Evolutionary conservation across 2,888 invertebrate genomes (phyloP).

Genomic region (Volucella zonaria): DNA sequence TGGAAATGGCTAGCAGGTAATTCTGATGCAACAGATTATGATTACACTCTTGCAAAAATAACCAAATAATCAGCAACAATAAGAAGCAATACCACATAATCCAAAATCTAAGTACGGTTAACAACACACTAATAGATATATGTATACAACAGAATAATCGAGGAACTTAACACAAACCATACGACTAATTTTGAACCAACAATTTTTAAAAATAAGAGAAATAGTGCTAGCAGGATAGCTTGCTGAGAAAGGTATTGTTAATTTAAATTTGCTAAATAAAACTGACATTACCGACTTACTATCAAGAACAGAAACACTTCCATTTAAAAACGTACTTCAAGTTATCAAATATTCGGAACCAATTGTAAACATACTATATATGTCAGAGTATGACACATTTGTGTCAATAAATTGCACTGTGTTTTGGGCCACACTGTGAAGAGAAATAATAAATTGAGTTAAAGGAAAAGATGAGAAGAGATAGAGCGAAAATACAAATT

Average conservation of each 20-base stretch:
- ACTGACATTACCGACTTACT: slow-evolving; percentile 57
- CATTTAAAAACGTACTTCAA: too few relatives aligned
- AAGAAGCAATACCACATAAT: slow-evolving; percentile 49
- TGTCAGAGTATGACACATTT: too few relatives aligned
- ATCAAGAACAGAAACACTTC: slow-evolving; percentile 50
- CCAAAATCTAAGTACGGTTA: slow-evolving; percentile 29
- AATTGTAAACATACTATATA: too few relatives aligned
- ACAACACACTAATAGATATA: slow-evolving; percentile 17
- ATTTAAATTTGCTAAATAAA: slow-evolving; percentile 58
- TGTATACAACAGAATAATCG: slow-evolving; percentile 42
- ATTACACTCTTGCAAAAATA: slow-evolving; percentile 29
- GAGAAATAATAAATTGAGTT: too few relatives aligned
- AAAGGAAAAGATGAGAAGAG: too few relatives aligned
- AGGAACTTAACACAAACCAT: slow-evolving; percentile 14
- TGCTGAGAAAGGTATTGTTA: slow-evolving; percentile 52
- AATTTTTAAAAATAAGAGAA: slow-evolving; percentile 28
- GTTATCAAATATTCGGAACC: too few relatives aligned
- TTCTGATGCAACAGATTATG: slow-evolving; percentile 37
- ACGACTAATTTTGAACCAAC: slow-evolving; percentile 2
- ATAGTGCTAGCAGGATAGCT: slow-evolving; percentile 51
- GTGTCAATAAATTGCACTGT: too few relatives aligned
- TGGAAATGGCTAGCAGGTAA: slow-evolving; percentile 55
- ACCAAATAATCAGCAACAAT: slow-evolving; percentile 38
- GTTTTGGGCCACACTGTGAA: too few relatives aligned
- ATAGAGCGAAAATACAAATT: too few relatives aligned